These are phyloP conservation scores for Oreohelix idahoensis DNA, from an alignment of 1,140 invertebrate species.

Conservation along the genomic window DNA sequence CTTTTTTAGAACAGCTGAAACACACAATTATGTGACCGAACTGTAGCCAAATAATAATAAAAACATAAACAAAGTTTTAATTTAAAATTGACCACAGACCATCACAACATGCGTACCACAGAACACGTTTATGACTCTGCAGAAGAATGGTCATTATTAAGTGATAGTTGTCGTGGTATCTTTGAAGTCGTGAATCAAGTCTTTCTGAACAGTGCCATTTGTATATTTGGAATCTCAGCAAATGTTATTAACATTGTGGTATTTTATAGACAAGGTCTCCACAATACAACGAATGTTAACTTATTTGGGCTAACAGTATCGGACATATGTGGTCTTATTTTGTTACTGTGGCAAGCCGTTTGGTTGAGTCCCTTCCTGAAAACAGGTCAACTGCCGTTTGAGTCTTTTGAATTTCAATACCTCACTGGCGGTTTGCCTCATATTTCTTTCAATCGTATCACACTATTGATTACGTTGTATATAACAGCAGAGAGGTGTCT, in stretches of 20 bases:
- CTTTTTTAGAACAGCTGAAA: no score
- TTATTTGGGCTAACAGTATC: not conserved
- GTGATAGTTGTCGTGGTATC: no score
- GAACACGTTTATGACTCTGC: no score
- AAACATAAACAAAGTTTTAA: no score
- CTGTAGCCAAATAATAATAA: no score
- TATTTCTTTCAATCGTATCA: not conserved
- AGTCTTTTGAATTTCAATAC: not conserved
- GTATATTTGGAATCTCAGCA: not conserved
- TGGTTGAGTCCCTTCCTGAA: not conserved
- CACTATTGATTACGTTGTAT: not conserved
- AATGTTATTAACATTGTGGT: no score
- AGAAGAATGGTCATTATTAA: no score
- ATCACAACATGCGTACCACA: no score
- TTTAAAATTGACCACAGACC: no score
- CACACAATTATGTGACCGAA: no score
- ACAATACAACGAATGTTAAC: not conserved
- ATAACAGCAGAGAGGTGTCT: slow-evolving; percentile 5
- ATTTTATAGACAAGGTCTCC: not conserved
- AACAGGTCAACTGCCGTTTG: not conserved
- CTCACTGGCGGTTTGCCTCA: not conserved
- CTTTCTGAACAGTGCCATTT: no score
- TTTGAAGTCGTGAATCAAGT: no score
- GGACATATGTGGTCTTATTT: not conserved
- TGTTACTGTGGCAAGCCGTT: not conserved